Evolutionary conservation across 2,888 invertebrate species (phyloP).

Genomic region (Heliothis peltigera): DNA sequence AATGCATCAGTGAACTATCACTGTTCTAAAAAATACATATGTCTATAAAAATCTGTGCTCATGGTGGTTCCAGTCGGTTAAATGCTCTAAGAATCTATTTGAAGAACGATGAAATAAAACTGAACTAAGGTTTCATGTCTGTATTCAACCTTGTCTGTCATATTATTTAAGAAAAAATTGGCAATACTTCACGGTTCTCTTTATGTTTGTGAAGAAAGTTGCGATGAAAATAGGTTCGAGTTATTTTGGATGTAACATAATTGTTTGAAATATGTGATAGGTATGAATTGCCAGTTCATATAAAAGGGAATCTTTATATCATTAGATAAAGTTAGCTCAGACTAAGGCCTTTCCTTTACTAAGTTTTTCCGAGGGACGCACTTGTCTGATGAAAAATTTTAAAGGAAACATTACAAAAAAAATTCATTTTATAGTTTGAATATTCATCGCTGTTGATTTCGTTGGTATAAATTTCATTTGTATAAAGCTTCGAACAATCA

Average conservation of each 20-base stretch:
- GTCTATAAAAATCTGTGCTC: no score
- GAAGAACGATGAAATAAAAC: slow-evolving; percentile 59
- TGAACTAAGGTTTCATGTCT: slow-evolving; percentile 38
- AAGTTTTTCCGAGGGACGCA: slow-evolving; percentile 21
- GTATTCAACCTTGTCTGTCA: slow-evolving; percentile 17
- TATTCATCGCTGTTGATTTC: not conserved
- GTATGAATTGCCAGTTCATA: slow-evolving; percentile 15
- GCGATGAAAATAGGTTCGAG: slow-evolving; percentile 18
- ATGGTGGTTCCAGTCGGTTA: no score
- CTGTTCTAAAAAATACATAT: no score
- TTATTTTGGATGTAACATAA: slow-evolving; percentile 17
- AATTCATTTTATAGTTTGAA: not conserved
- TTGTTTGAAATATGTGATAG: not conserved
- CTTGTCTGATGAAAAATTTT: slow-evolving; percentile 29
- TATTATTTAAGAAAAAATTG: slow-evolving; percentile 6
- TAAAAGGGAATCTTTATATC: slow-evolving; percentile 7
- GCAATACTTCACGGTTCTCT: slow-evolving; percentile 1
- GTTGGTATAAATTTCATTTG: not conserved
- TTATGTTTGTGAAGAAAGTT: slow-evolving; percentile 8
- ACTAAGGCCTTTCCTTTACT: not conserved
- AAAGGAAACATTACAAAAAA: not conserved
- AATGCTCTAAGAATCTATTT: slow-evolving; percentile 48
- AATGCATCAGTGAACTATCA: no score
- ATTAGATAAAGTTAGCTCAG: not conserved
- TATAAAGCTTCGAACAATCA: not conserved